Evolutionary conservation across 2,888 invertebrate genomes (phyloP), one percentile per base, ranked within the genome.

Genomic region (Sturmia bella): DNA sequence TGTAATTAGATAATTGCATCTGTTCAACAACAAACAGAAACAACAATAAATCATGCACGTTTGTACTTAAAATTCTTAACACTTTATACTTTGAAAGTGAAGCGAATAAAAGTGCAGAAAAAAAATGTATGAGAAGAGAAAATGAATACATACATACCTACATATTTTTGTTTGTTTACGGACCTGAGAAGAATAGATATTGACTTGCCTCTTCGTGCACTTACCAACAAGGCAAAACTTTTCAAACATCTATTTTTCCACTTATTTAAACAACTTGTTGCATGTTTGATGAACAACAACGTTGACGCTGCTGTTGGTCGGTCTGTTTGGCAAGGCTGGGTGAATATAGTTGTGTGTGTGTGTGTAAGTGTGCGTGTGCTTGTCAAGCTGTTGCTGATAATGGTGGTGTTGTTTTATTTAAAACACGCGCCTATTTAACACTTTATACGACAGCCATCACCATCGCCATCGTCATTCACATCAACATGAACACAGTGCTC

Each of bases 351-450:
- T 9, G 2, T 15, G 13, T 39, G 6, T 37, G 9, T 48, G 17
- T 41, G 43, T 9, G 2, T 15, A 9, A 24, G 6, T 37, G 9
- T 48, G 17, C 21, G 43, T 13, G n/a, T 63, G 32, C 32, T 61
- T 32, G 32, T 7, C 32, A 32, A 32, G 41, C 43, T 75, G 11
- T 43, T 61, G 63, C n/a, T 39, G 52, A 7, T 73, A 57, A 43
- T 61, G 75, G 17, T 17, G 69, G 43, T 70, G 70, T 57, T 78
- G 52, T 82, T 73, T 78, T 78, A 82, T 78, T 78, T 75, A 70
- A 70, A 82, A 82, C 82, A 82, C 82, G 82, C 82, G 82, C 82
- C 74, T 82, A 82, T 78, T 82, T 82, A 78, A 75, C 82, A 82
- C 82, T 82, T 78, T 70, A 66, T 70, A 54, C 66, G 82, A 78